Evolutionary conservation across 2,888 invertebrate genomes (phyloP).

Genomic region (Philereme transversata): DNA sequence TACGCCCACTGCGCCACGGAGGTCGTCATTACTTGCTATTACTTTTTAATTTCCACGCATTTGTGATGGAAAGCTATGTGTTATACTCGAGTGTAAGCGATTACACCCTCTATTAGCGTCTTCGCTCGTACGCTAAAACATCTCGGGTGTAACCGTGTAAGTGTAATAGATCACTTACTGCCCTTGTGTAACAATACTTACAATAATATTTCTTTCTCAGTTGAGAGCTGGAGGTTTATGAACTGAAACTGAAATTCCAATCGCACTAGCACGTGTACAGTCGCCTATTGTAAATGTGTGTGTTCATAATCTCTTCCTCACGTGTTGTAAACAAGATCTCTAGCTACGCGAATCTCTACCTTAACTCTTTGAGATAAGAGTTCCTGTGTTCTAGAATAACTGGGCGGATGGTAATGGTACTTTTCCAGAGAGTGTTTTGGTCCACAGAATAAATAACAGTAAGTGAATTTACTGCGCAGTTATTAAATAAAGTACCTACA

Average conservation of each 20-base stretch:
- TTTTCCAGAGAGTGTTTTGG: slow-evolving; percentile 51
- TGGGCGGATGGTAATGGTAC: slow-evolving; percentile 35
- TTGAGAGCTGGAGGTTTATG: slow-evolving; percentile 1
- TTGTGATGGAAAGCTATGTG: too few relatives aligned
- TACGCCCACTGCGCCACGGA: too few relatives aligned
- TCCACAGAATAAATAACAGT: slow-evolving; percentile 15
- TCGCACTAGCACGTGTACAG: slow-evolving; percentile 9
- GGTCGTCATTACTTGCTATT: too few relatives aligned
- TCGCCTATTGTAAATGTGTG: slow-evolving; percentile 9
- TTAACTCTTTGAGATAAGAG: not conserved
- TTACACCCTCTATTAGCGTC: too few relatives aligned
- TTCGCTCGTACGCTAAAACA: too few relatives aligned
- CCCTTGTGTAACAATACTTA: too few relatives aligned
- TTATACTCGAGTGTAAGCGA: too few relatives aligned
- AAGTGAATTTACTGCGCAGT: slow-evolving; percentile 45
- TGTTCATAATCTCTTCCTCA: slow-evolving; percentile 13
- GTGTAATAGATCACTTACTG: too few relatives aligned
- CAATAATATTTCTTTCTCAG: too few relatives aligned
- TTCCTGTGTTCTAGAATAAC: slow-evolving; percentile 19
- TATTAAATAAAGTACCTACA: not conserved
- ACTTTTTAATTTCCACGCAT: too few relatives aligned
- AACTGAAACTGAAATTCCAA: slow-evolving; percentile 22
- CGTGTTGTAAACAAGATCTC: slow-evolving; percentile 15
- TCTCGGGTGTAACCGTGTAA: too few relatives aligned
- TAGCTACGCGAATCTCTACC: slow-evolving; percentile 7